A percentile compares a stretch with the other conserved stretches of the same genome.
phyloP scores from a whole-genome alignment of 37 sponge, comb jelly and placozoan species.

The Beroe forskalii region DNA sequence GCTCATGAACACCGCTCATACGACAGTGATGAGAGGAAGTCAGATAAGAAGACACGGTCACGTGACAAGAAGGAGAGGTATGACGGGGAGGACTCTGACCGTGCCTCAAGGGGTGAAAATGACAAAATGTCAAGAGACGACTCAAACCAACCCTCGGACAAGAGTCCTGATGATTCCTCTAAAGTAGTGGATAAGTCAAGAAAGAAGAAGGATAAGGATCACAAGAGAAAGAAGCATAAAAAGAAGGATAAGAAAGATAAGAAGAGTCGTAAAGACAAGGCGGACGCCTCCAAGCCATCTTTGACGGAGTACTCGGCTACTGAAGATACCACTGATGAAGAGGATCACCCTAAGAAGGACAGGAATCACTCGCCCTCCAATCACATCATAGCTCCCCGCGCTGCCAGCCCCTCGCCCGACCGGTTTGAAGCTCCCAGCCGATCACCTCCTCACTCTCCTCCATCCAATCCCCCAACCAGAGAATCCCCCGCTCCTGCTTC shows the following conservation, averaged over 20 bases:
- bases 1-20: neutral
- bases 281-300: neutral
- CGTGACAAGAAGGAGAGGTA: neutral
- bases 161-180: neutral
- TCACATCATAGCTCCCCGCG: neutral
- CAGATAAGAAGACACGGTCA: neutral
- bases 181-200: neutral
- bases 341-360: neutral
- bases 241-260: slow-evolving; percentile 45
- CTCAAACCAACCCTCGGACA: neutral
- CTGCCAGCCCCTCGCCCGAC: slow-evolving; percentile 49
- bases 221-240: slow-evolving; percentile 49
- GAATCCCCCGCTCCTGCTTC: neutral
- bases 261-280: slow-evolving; percentile 12
- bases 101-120: neutral
- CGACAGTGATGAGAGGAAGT: slow-evolving; percentile 38
- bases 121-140: neutral
- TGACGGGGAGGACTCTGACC: neutral
- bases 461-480: neutral
- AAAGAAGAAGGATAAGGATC: slow-evolving; percentile 33
- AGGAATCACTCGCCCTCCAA: slow-evolving; percentile 1
- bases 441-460: neutral
- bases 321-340: slow-evolving; percentile 2
- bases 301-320: slow-evolving; percentile 17
- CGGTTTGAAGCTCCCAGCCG: neutral